Evolutionary conservation across 2,888 invertebrate species (phyloP).

Genomic region (Bembecia ichneumoniformis): DNA sequence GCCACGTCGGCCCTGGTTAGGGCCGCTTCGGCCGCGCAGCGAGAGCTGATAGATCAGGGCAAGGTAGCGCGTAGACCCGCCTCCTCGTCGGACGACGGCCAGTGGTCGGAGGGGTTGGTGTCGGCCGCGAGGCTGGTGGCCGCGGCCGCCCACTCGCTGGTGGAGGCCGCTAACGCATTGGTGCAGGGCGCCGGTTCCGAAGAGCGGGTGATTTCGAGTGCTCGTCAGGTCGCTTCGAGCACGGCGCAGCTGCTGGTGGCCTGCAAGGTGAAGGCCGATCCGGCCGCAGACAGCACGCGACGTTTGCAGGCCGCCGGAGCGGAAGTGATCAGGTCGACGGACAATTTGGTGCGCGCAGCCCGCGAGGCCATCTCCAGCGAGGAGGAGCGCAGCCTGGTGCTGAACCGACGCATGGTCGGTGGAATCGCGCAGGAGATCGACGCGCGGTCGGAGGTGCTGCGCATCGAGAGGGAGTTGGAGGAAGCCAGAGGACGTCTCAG

Average conservation of each 20-base stretch:
- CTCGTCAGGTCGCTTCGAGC: slow-evolving; percentile 95
- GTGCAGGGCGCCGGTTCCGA: slow-evolving; percentile 94
- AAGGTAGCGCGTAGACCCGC: slow-evolving; percentile 87
- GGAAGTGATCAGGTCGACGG: slow-evolving; percentile 97
- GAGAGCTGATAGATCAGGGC: slow-evolving; percentile 94
- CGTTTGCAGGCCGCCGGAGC: slow-evolving; percentile 94
- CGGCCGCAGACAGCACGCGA: slow-evolving; percentile 93
- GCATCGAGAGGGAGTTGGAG: slow-evolving; percentile 94
- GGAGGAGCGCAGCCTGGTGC: slow-evolving; percentile 90
- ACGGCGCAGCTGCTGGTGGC: slow-evolving; percentile 98
- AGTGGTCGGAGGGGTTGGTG: slow-evolving; percentile 97
- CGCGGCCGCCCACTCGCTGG: slow-evolving; percentile 96
- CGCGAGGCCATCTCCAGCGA: slow-evolving; percentile 92
- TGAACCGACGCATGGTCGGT: slow-evolving; percentile 95
- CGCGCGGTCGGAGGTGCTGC: slow-evolving; percentile 90
- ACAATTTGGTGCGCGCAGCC: slow-evolving; percentile 95
- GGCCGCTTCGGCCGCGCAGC: slow-evolving; percentile 96
- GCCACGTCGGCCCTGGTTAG: slow-evolving; percentile 97
- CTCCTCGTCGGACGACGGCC: slow-evolving; percentile 93
- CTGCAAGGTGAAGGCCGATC: slow-evolving; percentile 98
- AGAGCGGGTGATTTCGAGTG: slow-evolving; percentile 96
- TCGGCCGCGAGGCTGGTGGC: slow-evolving; percentile 97
- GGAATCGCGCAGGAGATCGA: slow-evolving; percentile 97
- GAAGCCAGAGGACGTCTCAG: slow-evolving; percentile 92
- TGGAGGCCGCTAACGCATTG: slow-evolving; percentile 97